These are phyloP conservation scores for Brotula barbata DNA, from an alignment of 2,797 vertebrate genomes.

Conservation along the genomic window DNA sequence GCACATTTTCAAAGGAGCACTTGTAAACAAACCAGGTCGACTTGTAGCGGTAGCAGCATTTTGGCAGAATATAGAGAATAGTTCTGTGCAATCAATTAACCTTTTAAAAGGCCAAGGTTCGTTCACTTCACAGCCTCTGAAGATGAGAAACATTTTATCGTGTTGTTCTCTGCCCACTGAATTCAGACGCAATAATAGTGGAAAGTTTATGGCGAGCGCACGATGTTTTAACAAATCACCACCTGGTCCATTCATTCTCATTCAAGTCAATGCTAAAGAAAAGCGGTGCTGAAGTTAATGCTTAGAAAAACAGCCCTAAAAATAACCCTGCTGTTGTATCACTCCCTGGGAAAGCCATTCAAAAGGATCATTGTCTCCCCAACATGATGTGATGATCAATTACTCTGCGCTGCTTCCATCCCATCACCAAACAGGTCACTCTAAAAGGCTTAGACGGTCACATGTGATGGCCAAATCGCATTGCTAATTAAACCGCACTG, in stretches of 20 bases:
- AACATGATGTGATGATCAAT: too few species aligned
- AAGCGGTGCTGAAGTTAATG: too few species aligned
- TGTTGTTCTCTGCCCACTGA: not conserved
- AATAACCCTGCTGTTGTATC: too few species aligned
- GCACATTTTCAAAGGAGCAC: not conserved
- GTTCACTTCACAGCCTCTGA: not conserved
- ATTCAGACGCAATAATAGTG: conserved; percentile 12
- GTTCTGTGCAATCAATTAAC: not conserved
- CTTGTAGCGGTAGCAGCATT: conserved; percentile 12
- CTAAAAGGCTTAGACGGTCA: too few species aligned
- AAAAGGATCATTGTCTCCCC: too few species aligned
- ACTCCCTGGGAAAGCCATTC: not conserved
- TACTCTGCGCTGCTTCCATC: too few species aligned
- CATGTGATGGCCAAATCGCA: too few species aligned
- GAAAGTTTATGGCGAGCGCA: conserved; percentile 5
- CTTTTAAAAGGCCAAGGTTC: conserved; percentile 6
- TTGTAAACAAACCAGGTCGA: conserved; percentile 25
- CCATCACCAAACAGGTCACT: too few species aligned
- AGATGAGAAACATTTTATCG: not conserved
- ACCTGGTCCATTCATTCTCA: not conserved
- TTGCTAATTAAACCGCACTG: too few species aligned
- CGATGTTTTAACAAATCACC: conserved; percentile 12
- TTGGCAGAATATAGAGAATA: conserved; percentile 19
- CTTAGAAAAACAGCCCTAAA: too few species aligned
- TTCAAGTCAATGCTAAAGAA: too few species aligned